Evolutionary conservation across 2,888 invertebrate species (phyloP).

Genomic region (Cylindroiulus punctatus): DNA sequence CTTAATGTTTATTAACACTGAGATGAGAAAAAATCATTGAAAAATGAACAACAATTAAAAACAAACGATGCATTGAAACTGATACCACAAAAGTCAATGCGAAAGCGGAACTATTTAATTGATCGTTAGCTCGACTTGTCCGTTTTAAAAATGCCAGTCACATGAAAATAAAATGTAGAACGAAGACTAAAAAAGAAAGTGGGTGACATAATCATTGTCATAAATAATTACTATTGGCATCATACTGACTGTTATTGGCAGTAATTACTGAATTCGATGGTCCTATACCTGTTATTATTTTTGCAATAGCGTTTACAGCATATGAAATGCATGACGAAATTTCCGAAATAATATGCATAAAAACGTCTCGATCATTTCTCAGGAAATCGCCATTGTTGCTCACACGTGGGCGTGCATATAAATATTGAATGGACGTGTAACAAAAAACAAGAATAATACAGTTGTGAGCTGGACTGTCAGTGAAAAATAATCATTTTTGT

Average conservation of each 20-base stretch:
- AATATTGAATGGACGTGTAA: background rate
- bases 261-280: background rate
- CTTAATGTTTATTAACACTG: slow-evolving; percentile 36
- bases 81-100: background rate
- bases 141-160: background rate
- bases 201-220: background rate
- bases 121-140: background rate
- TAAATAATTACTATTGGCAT: background rate
- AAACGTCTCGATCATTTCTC: background rate
- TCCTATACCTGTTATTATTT: background rate
- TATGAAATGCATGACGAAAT: background rate
- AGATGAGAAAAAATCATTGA: slow-evolving; percentile 42
- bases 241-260: background rate
- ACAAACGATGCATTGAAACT: slow-evolving; percentile 13
- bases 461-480: background rate
- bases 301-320: background rate
- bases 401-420: slow-evolving; percentile 28
- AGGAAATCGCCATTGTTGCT: background rate
- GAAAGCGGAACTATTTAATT: slow-evolving; percentile 6
- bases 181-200: background rate
- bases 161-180: background rate
- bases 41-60: slow-evolving; percentile 10
- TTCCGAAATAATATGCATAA: background rate
- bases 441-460: background rate
- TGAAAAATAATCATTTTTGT: background rate